Conservation (phyloP, 2,797 vertebrate genomes). For the Columba guinea region DNA sequence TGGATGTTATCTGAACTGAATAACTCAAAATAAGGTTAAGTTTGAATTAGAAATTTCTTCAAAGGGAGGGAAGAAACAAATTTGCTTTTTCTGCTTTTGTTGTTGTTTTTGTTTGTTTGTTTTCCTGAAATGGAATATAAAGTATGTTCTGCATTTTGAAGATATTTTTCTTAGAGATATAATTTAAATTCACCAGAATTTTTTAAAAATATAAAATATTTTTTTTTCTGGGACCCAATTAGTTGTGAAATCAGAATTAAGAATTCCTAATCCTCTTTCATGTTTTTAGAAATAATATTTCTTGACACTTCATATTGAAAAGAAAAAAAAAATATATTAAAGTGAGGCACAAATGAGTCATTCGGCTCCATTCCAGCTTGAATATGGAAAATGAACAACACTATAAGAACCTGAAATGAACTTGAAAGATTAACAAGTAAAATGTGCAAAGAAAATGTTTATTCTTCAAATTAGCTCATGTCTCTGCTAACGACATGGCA, state of each 20-base stretch:
- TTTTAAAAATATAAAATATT: not conserved
- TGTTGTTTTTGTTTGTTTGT: accelerated
- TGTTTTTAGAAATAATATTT: not conserved
- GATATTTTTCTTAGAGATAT: not conserved
- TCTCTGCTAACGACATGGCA: not conserved
- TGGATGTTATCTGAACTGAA: not conserved
- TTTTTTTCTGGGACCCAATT: not conserved
- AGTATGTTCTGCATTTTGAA: not conserved
- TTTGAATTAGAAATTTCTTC: not conserved
- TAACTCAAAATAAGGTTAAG: not conserved
- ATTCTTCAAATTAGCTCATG: not conserved
- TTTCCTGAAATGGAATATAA: not conserved
- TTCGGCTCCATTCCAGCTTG: not conserved
- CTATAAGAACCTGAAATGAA: not conserved
- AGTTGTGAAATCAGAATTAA: not conserved
- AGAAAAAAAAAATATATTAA: not conserved
- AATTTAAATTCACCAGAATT: not conserved
- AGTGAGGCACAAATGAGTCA: not conserved
- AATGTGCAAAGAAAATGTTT: slow-evolving; percentile 15
- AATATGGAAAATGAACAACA: not conserved
- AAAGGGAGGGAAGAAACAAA: not conserved
- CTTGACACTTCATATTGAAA: not conserved
- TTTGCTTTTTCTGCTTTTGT: not conserved
- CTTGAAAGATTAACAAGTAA: not conserved
- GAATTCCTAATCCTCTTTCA: not conserved